Evolutionary conservation across 1,140 invertebrate species (phyloP).

Genomic region (Eriocheir sinensis): DNA sequence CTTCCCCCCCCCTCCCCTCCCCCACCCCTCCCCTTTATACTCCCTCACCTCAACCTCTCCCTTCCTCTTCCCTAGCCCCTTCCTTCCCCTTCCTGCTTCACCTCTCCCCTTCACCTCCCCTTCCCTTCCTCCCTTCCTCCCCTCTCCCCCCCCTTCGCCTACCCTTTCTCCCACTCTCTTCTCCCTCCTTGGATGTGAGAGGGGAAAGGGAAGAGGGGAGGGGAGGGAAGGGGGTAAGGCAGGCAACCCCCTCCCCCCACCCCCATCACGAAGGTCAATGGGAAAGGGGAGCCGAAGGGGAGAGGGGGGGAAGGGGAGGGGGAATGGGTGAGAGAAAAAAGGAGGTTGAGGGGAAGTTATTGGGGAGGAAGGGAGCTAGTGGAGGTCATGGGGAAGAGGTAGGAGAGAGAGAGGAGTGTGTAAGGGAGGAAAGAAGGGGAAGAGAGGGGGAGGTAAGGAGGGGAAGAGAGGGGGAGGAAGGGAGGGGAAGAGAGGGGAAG

Average conservation of each 20-base stretch:
- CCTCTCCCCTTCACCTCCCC: background rate
- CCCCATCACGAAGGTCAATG: background rate
- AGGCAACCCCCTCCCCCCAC: background rate
- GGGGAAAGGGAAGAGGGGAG: background rate
- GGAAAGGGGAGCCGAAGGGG: background rate
- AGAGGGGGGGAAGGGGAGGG: background rate
- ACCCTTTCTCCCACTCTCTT: background rate
- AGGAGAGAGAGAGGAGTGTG: background rate
- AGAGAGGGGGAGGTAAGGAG: background rate
- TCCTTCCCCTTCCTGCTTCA: conserved; percentile 17
- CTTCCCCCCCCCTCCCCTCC: no score
- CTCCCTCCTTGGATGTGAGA: no score
- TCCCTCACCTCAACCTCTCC: no score
- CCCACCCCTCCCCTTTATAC: no score
- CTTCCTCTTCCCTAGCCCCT: background rate
- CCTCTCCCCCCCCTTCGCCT: background rate
- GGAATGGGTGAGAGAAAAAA: background rate
- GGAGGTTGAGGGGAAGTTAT: background rate
- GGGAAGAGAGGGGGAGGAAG: background rate
- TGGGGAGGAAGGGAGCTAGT: background rate
- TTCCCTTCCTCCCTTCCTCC: background rate
- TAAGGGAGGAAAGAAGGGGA: background rate
- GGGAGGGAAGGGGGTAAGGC: background rate
- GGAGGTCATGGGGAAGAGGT: background rate
- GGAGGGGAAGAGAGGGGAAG: background rate